Evolutionary conservation across 2,888 invertebrate genomes (phyloP).

Genomic region (Celastrina argiolus): DNA sequence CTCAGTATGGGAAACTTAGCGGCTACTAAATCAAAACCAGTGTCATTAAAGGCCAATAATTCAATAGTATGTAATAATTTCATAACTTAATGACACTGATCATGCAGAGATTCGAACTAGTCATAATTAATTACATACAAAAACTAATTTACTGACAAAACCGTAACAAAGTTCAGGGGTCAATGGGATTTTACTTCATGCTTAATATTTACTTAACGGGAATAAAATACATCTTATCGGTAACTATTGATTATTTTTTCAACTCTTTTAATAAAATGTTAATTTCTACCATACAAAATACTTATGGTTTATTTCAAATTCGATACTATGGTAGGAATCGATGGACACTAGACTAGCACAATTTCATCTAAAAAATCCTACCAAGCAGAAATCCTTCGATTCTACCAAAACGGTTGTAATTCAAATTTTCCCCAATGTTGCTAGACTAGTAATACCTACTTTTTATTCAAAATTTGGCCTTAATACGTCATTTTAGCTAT

Average conservation of each 20-base stretch:
- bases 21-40: not conserved
- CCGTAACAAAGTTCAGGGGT: conserved; percentile 30
- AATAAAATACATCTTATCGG: conserved; percentile 28
- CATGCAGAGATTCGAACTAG: conserved; percentile 27
- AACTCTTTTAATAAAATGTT: conserved; percentile 29
- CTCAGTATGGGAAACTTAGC: conserved; percentile 29
- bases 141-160: conserved; percentile 32
- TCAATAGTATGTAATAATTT: not conserved
- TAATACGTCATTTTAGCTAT: conserved; percentile 30
- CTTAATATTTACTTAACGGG: conserved; percentile 30
- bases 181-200: conserved; percentile 35
- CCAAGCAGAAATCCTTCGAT: conserved; percentile 34
- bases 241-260: conserved; percentile 29
- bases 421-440: conserved; percentile 31
- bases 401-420: conserved; percentile 36
- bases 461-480: conserved; percentile 29
- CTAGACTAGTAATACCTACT: conserved; percentile 31
- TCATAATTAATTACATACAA: conserved; percentile 30
- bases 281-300: conserved; percentile 31
- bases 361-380: conserved; percentile 35
- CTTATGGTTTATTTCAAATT: conserved; percentile 31
- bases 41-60: not conserved
- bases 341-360: conserved; percentile 34
- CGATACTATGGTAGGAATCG: conserved; percentile 29
- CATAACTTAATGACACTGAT: conserved; percentile 24